Evolutionary conservation across 2,888 invertebrate genomes (phyloP).

Genomic region (Epirrita christyi): DNA sequence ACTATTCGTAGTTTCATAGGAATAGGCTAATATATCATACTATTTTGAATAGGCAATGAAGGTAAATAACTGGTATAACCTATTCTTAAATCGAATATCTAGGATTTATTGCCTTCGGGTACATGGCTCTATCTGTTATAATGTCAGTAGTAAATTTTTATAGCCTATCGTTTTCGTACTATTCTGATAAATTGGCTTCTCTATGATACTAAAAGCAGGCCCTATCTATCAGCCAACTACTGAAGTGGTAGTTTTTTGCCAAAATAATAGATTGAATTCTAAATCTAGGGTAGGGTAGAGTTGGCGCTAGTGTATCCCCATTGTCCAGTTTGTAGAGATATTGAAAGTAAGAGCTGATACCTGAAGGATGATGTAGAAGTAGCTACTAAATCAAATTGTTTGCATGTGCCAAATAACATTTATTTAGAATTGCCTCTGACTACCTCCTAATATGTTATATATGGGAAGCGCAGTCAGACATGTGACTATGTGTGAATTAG

Average conservation of each 20-base stretch:
- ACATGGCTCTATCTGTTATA: constrained; percentile 33
- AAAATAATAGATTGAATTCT: not conserved
- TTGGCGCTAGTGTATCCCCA: no score
- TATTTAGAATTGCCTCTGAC: no score
- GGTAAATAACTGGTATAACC: constrained; percentile 20
- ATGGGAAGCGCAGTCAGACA: no score
- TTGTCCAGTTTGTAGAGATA: not conserved
- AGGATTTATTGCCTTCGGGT: constrained; percentile 30
- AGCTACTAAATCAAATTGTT: not conserved
- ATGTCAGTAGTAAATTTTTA: constrained; percentile 4
- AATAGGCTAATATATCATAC: not conserved
- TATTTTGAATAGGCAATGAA: constrained; percentile 24
- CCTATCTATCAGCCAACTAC: not conserved
- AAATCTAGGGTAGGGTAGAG: not conserved
- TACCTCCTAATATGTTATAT: no score
- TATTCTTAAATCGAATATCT: constrained; percentile 29
- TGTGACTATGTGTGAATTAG: not conserved
- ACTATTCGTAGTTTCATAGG: not conserved
- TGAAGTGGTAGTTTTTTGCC: not conserved
- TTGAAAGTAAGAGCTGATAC: no score
- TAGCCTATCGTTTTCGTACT: constrained; percentile 6
- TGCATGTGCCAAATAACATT: no score
- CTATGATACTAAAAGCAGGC: not conserved
- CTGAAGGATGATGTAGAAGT: no score
- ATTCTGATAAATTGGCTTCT: constrained; percentile 1